Conservation (phyloP, 2,888 invertebrate genomes). For the Bellardia bayeri region DNA sequence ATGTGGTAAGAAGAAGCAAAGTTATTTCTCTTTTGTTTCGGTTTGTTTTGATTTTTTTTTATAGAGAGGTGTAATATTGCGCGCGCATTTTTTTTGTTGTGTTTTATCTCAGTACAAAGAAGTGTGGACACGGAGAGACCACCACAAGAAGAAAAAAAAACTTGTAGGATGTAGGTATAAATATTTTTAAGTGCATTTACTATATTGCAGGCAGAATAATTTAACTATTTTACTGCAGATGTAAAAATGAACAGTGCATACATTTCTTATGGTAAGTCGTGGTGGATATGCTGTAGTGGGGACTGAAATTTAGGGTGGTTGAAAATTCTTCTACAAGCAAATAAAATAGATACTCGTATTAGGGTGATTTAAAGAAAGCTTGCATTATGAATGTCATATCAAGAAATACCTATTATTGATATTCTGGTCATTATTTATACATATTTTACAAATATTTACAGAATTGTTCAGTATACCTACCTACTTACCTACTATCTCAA, state of each 20-base stretch:
- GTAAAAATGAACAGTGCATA: neutral
- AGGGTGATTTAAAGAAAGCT: too few relatives aligned
- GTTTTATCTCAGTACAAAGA: neutral
- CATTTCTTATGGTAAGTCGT: too few relatives aligned
- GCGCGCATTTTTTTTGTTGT: constrained; percentile 67
- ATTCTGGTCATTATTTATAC: too few relatives aligned
- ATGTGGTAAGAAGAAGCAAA: neutral
- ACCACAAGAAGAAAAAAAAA: neutral
- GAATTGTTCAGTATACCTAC: too few relatives aligned
- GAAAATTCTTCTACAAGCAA: too few relatives aligned
- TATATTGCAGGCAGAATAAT: neutral
- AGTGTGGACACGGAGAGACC: neutral
- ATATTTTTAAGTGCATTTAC: constrained; percentile 5
- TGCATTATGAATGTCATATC: too few relatives aligned
- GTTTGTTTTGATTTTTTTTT: neutral
- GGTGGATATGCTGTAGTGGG: neutral
- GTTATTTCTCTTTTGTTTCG: neutral
- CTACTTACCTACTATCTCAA: too few relatives aligned
- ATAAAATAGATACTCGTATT: too few relatives aligned
- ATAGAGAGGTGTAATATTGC: constrained; percentile 60
- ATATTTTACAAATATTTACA: too few relatives aligned
- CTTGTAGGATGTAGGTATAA: constrained; percentile 17
- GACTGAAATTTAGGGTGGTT: too few relatives aligned
- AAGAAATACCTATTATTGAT: too few relatives aligned
- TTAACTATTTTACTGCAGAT: neutral